Conservation (phyloP, 1,140 invertebrate species). For the Drosophila ambigua region DNA sequence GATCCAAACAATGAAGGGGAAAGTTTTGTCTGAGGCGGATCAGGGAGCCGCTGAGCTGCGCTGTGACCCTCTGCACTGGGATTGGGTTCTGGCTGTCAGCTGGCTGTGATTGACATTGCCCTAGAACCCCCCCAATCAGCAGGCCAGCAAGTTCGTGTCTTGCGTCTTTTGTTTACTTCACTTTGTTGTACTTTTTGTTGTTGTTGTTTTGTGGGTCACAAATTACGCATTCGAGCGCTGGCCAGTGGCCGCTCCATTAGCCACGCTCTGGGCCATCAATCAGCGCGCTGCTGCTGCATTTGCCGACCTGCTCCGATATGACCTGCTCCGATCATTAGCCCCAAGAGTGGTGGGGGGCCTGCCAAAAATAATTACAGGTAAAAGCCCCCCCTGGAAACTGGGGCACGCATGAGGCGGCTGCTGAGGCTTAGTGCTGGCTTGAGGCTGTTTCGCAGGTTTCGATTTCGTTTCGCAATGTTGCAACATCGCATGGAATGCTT, state of each 20-base stretch:
- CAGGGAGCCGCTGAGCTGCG: too few species aligned
- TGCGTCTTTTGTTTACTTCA: constrained; percentile 60
- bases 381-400: constrained; percentile 29
- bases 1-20: constrained; percentile 23
- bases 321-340: constrained; percentile 63
- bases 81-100: not conserved
- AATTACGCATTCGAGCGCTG: constrained; percentile 60
- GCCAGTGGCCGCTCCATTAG: constrained; percentile 53
- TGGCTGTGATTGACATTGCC: constrained; percentile 46
- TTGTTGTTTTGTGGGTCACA: constrained; percentile 21
- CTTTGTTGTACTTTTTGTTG: not conserved
- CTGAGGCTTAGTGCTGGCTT: not conserved
- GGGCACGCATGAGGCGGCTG: constrained; percentile 53
- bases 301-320: constrained; percentile 21
- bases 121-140: constrained; percentile 16
- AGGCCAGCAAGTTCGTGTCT: constrained; percentile 51
- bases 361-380: constrained; percentile 53
- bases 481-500: constrained; percentile 51
- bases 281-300: constrained; percentile 46
- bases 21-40: not conserved
- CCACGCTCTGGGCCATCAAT: constrained; percentile 51
- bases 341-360: too few species aligned
- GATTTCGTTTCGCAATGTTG: constrained; percentile 58
- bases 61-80: too few species aligned
- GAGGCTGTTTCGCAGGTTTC: constrained; percentile 1